Conservation (phyloP, 2,797 vertebrate species). For the Anguilla megastoma region DNA sequence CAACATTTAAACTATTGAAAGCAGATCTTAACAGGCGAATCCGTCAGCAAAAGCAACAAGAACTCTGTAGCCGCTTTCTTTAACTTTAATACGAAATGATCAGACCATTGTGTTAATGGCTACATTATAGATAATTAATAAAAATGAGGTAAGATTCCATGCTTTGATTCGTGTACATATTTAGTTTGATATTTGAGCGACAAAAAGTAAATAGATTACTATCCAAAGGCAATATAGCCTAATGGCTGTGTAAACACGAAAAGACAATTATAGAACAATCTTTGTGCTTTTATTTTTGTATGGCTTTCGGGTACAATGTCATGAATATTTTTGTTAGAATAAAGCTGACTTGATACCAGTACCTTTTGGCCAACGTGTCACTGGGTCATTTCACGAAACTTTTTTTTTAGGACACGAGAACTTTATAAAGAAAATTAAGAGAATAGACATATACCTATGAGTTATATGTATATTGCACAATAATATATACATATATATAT, state of each 20-base stretch:
- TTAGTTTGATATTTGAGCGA: conserved; percentile 62
- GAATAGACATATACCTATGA: neutral
- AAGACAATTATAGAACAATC: conserved; percentile 79
- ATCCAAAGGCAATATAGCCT: conserved; percentile 74
- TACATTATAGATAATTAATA: conserved; percentile 60
- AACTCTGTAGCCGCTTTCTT: conserved; percentile 58
- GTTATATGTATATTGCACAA: conserved; percentile 18
- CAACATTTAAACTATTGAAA: conserved; percentile 83
- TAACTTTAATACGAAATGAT: conserved; percentile 62
- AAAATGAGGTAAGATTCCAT: conserved; percentile 62
- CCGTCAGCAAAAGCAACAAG: conserved; percentile 34
- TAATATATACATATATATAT: neutral
- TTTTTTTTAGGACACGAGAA: neutral
- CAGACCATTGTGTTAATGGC: conserved; percentile 77
- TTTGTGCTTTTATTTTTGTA: conserved; percentile 97
- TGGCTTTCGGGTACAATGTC: conserved; percentile 83
- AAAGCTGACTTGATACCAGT: conserved; percentile 91
- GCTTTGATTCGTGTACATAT: conserved; percentile 34
- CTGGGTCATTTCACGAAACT: conserved; percentile 46
- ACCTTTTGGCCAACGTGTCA: conserved; percentile 61
- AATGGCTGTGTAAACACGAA: conserved; percentile 78
- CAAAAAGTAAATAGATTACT: conserved; percentile 70
- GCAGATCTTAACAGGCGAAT: conserved; percentile 17
- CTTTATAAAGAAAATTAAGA: neutral
- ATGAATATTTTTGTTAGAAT: conserved; percentile 98